Evolutionary conservation across 2,888 invertebrate genomes (phyloP).

Genomic region (Rhodophaea formosa): DNA sequence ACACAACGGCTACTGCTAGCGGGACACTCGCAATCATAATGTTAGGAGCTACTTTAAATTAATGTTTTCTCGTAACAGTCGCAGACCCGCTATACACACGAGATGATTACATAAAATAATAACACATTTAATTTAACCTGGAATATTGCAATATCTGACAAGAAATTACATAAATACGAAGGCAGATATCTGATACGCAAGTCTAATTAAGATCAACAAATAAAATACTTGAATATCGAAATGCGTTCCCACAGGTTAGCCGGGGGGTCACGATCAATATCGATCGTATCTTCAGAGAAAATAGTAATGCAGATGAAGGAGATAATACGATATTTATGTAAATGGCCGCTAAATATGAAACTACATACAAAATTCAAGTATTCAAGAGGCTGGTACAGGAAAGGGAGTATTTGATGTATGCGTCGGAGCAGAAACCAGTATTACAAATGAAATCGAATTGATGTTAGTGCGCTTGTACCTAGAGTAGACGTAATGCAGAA

Average conservation of each 20-base stretch:
- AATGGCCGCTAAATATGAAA: constrained; percentile 10
- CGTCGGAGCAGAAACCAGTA: constrained; percentile 16
- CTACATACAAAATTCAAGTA: constrained; percentile 13
- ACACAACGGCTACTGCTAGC: constrained; percentile 48
- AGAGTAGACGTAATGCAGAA: constrained; percentile 18
- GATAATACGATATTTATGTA: constrained; percentile 17
- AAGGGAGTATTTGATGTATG: constrained; percentile 15
- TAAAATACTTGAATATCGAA: constrained; percentile 23
- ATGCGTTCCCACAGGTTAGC: constrained; percentile 58
- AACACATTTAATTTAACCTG: constrained; percentile 1
- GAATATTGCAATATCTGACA: constrained; percentile 1
- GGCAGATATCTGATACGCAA: constrained; percentile 10
- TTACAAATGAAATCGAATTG: constrained; percentile 17
- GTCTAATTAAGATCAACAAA: constrained; percentile 12
- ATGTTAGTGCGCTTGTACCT: constrained; percentile 11
- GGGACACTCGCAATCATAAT: constrained; percentile 53
- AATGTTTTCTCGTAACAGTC: constrained; percentile 47
- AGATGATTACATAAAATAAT: constrained; percentile 31
- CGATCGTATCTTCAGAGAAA: constrained; percentile 66
- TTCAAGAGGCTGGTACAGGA: constrained; percentile 6
- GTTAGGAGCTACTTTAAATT: constrained; percentile 39
- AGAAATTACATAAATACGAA: constrained; percentile 19
- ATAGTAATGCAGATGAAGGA: constrained; percentile 44
- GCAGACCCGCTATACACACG: constrained; percentile 38
- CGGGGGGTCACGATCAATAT: constrained; percentile 48